These are phyloP conservation scores for Nerophis ophidion DNA, from an alignment of 2,113 vertebrate genomes.

Conservation along the genomic window DNA sequence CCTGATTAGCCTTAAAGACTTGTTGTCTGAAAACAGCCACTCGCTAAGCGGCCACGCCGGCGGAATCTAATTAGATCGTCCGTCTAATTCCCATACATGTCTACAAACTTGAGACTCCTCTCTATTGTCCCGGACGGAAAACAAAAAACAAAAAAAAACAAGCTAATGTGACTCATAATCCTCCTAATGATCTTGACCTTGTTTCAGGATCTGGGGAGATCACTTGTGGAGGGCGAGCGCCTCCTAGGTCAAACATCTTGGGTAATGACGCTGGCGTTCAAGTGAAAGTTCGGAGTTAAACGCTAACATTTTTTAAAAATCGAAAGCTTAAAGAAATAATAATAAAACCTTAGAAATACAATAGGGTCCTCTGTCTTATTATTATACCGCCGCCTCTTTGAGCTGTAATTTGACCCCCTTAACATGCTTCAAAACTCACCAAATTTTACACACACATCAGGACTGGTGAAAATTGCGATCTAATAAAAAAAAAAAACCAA, in stretches of 20 bases:
- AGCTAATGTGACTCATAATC: slow-evolving; percentile 54
- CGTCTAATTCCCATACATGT: slow-evolving; percentile 63
- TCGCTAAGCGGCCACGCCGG: slow-evolving; percentile 27
- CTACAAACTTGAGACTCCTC: slow-evolving; percentile 36
- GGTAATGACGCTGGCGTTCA: neutral
- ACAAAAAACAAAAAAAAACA: slow-evolving; percentile 60
- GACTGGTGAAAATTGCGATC: too few relatives aligned
- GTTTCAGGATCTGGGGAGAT: slow-evolving; percentile 55
- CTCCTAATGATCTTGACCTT: slow-evolving; percentile 64
- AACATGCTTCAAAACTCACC: too few relatives aligned
- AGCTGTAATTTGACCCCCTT: too few relatives aligned
- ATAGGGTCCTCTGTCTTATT: too few relatives aligned
- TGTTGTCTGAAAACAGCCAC: slow-evolving; percentile 45
- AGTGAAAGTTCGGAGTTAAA: neutral
- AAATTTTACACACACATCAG: too few relatives aligned
- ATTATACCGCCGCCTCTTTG: too few relatives aligned
- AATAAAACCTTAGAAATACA: too few relatives aligned
- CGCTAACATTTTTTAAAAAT: too few relatives aligned
- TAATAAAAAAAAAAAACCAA: too few relatives aligned
- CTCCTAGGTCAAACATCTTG: slow-evolving; percentile 24
- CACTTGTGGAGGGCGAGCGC: slow-evolving; percentile 31
- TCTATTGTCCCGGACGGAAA: slow-evolving; percentile 49
- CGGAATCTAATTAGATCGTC: slow-evolving; percentile 53
- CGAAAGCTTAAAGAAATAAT: too few relatives aligned
- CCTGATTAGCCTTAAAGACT: slow-evolving; percentile 58